Conservation (phyloP, 2,113 vertebrate species). For the Podilymbus podiceps region DNA sequence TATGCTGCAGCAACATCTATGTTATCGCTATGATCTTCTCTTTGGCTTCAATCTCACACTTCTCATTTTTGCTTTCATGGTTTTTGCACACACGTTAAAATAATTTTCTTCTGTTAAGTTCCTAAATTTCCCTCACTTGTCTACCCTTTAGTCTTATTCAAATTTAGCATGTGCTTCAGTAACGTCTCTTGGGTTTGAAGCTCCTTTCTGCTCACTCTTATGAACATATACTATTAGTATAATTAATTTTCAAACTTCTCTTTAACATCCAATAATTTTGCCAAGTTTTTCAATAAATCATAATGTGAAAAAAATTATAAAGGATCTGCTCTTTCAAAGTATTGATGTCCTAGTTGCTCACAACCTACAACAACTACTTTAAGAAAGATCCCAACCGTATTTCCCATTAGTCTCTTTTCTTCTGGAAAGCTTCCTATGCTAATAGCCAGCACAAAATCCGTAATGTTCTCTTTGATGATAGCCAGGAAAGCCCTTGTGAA, state of each 20-base stretch:
- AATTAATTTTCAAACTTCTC: neutral
- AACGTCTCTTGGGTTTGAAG: neutral
- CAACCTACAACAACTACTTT: neutral
- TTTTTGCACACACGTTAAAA: neutral
- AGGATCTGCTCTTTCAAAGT: neutral
- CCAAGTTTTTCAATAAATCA: neutral
- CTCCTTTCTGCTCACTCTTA: neutral
- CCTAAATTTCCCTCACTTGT: neutral
- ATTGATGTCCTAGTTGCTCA: neutral
- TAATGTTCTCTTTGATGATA: neutral
- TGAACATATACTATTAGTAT: neutral
- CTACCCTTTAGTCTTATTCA: neutral
- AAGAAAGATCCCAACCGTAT: neutral
- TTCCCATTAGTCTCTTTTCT: neutral
- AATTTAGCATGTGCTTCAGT: neutral
- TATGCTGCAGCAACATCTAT: neutral
- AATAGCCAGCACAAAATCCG: neutral
- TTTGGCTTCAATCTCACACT: neutral
- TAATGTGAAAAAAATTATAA: neutral
- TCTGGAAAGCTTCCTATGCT: neutral
- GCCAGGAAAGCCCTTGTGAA: neutral
- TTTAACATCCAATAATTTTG: neutral
- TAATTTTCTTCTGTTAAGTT: neutral
- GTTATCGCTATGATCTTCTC: neutral
- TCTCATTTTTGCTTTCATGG: neutral